A percentile compares a stretch with the other conserved stretches of the same genome.
phyloP scores from a whole-genome alignment of 2,797 vertebrate species.

The Cyprinella venusta region DNA sequence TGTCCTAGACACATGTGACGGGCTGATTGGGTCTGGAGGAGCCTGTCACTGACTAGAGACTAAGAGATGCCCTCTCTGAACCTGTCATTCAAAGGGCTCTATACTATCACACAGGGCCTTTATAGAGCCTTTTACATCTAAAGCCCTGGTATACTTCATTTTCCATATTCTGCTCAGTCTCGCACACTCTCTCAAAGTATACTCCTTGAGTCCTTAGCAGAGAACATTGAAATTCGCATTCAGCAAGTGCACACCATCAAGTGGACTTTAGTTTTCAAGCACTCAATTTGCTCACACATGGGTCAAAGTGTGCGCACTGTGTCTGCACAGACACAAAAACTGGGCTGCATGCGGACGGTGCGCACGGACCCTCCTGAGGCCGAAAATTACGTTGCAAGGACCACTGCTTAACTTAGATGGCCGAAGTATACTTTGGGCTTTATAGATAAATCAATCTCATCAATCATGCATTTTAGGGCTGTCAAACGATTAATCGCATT shows the following conservation, averaged over 20 bases:
- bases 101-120: conserved; percentile 3
- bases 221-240: not conserved
- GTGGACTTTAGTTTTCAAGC: not conserved
- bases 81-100: conserved; percentile 24
- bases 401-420: not conserved
- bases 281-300: not conserved
- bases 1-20: not conserved
- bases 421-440: not conserved
- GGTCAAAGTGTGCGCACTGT: accelerated
- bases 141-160: not conserved
- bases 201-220: not conserved
- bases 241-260: not conserved
- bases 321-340: not conserved
- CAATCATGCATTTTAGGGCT: not conserved
- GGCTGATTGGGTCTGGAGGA: conserved; percentile 45
- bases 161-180: not conserved
- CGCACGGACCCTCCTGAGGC: not conserved
- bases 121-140: conserved; percentile 11
- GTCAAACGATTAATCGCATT: no score
- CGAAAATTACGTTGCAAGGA: no score
- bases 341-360: not conserved
- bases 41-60: conserved; percentile 11
- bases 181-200: not conserved
- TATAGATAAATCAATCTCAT: not conserved
- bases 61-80: conserved; percentile 33